Evolutionary conservation across 2,888 invertebrate species (phyloP).

Genomic region (Apamea monoglypha): DNA sequence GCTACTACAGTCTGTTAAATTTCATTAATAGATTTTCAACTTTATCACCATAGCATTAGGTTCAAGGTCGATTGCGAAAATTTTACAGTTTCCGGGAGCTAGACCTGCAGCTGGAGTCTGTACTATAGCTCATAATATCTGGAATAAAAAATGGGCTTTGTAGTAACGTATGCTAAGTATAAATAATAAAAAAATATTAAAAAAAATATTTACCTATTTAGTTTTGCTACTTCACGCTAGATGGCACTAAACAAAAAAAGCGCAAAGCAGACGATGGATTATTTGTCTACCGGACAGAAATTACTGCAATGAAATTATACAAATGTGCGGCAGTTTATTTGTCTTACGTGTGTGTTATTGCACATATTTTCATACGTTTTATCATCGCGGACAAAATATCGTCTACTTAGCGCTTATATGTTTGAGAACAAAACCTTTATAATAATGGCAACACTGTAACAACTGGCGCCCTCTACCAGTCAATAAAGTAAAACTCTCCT

Average conservation of each 20-base stretch:
- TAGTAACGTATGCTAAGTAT: neutral
- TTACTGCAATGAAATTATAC: too few species aligned
- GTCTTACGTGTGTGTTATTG: neutral
- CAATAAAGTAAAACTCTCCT: conserved; percentile 74
- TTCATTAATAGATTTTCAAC: too few species aligned
- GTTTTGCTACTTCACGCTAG: conserved; percentile 60
- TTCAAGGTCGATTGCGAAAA: too few species aligned
- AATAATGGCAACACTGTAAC: conserved; percentile 73
- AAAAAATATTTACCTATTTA: neutral
- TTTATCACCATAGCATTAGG: too few species aligned
- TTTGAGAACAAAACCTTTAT: conserved; percentile 48
- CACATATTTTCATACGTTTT: neutral
- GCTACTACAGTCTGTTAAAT: too few species aligned
- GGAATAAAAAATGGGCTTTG: neutral
- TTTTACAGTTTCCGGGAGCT: too few species aligned
- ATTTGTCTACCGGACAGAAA: too few species aligned
- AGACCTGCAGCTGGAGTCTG: too few species aligned
- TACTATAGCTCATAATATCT: neutral
- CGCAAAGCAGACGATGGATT: too few species aligned
- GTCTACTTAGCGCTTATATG: too few species aligned
- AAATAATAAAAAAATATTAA: neutral
- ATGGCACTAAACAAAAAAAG: conserved; percentile 47
- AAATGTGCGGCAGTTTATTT: neutral
- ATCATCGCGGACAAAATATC: neutral
- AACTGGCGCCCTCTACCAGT: conserved; percentile 76